Base-by-base conservation (phyloP, 2,888 invertebrate genomes). In the Alloplasta piceator region DNA sequence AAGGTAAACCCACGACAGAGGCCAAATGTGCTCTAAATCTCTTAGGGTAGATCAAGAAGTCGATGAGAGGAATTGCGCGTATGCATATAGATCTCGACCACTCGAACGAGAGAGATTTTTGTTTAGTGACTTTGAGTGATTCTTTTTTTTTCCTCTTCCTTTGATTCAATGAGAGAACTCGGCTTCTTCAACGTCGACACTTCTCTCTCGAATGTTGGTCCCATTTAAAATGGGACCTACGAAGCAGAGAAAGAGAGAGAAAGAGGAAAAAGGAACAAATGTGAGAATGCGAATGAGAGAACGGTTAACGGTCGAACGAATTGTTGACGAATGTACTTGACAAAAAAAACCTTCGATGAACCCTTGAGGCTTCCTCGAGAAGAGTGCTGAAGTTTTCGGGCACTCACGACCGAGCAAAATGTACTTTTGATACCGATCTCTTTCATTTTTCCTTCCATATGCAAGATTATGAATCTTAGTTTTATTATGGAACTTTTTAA, bases 41-140 rank as follows among this genome's bases (percentile, higher is more conserved):
- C 84, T 88, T 87, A 84, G 88, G 89, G 87, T 88, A 89, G 89
- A 90, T 90, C 90, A 87, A 90, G 89, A 87, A 90, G 89, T 88
- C 87, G 87, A 84, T 16, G 61, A 72, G 56, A 58, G 67, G 16
- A 50, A n/a, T 12, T 67, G 12, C 58, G 48, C 36, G 60, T 55
- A 46, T 58, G 36, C 46, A 39, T 72, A 38, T 73, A 52, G 61
- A 78, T 78, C 61, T 63, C 68, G 79, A 68, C 82, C 87, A 90
- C 89, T 90, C 89, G 87, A 89, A 87, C 86, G 80, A 67, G 66
- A 39, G 67, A 85, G 88, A 90, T 90, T 26, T 26, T 75, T 90
- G 89, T 89, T 91, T 87, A 87, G 88, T 90, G 89, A 88, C 86
- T 87, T 89, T 82, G 87, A 89, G 88, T 87, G 85, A 87, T 88